Evolutionary conservation across 1,140 invertebrate species (phyloP).

Genomic region (Saccostrea glomerata): DNA sequence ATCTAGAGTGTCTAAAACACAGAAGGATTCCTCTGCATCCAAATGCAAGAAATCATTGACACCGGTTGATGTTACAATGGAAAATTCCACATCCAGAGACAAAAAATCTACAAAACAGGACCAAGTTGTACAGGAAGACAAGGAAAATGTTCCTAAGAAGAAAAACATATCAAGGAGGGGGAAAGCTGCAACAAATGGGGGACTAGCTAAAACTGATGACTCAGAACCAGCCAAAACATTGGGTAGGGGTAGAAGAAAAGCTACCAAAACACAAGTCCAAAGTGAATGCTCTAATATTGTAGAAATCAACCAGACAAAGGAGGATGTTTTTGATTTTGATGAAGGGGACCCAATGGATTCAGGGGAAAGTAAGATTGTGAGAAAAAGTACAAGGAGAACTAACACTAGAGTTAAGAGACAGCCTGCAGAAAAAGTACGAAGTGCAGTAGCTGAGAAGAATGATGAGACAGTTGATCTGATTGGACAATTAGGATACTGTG

Average conservation of each 20-base stretch:
- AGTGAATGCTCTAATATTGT: not conserved
- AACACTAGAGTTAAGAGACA: slow-evolving; percentile 9
- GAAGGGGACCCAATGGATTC: not conserved
- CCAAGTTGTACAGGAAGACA: not conserved
- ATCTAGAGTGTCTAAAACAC: not conserved
- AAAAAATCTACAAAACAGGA: not conserved
- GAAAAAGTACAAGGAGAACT: not conserved
- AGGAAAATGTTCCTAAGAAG: not conserved
- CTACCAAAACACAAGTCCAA: not conserved
- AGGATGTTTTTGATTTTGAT: slow-evolving; percentile 19
- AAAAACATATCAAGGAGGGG: not conserved
- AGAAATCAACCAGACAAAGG: not conserved
- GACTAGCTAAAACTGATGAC: not conserved
- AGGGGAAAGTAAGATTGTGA: not conserved
- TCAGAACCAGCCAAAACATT: not conserved
- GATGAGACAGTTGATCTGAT: not conserved
- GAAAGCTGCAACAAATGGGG: not conserved
- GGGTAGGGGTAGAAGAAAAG: not conserved
- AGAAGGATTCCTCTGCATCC: not conserved
- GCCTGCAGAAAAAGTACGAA: not conserved
- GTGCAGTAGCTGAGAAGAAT: not conserved
- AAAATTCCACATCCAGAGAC: not conserved
- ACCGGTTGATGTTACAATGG: not conserved
- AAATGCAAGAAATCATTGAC: not conserved
- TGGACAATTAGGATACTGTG: not conserved